Percentiles rank a stretch among this genome's conserved stretches.
Conservation (phyloP, 2,113 vertebrate genomes). For the Rhinogobius similis region DNA sequence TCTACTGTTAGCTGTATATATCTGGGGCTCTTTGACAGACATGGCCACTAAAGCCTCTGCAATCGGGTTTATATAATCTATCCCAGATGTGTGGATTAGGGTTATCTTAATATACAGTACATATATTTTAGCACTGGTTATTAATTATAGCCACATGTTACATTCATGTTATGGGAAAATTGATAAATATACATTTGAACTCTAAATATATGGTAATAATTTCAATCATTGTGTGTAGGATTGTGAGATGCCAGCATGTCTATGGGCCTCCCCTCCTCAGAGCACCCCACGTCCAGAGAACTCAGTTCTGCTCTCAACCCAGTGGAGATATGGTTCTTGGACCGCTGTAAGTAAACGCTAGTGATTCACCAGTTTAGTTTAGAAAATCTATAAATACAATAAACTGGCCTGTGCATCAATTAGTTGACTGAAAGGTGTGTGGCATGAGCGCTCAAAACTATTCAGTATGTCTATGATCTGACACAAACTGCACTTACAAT, state of each 20-base stretch:
- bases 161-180: background rate
- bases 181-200: too few species aligned
- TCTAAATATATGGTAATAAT: background rate
- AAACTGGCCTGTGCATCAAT: too few species aligned
- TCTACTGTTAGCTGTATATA: conserved; percentile 4
- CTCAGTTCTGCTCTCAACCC: conserved; percentile 74
- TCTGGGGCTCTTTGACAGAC: too few species aligned
- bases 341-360: conserved; percentile 83
- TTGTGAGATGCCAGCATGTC: conserved; percentile 84
- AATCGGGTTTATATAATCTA: conserved; percentile 15
- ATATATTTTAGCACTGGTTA: background rate
- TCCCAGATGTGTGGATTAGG: conserved; percentile 2
- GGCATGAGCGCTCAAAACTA: too few species aligned
- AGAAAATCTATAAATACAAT: background rate
- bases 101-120: background rate
- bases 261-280: conserved; percentile 65
- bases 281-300: conserved; percentile 79
- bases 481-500: too few species aligned
- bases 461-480: too few species aligned
- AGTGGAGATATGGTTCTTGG: conserved; percentile 97
- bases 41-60: conserved; percentile 11
- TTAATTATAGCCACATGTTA: background rate
- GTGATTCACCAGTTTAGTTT: conserved; percentile 25
- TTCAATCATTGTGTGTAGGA: conserved; percentile 74
- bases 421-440: too few species aligned